These are phyloP conservation scores for Lordiphosa clarofinis DNA, from an alignment of 1,140 invertebrate genomes.

Conservation along the genomic window DNA sequence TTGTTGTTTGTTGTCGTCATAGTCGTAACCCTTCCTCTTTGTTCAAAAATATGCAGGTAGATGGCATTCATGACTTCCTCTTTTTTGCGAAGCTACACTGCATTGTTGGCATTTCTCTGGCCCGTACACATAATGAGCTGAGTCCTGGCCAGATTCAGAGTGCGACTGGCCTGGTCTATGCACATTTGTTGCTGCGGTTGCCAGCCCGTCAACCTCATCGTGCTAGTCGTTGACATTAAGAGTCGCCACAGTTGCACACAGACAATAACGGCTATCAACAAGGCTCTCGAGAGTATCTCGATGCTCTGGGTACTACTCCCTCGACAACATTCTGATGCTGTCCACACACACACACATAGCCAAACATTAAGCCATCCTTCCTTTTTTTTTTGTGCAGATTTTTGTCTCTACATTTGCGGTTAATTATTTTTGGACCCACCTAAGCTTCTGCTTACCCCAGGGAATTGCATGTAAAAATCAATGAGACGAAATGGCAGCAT, in stretches of 20 bases:
- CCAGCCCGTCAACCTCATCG: conserved; percentile 39
- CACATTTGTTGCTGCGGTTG: conserved; percentile 70
- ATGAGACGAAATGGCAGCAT: conserved; percentile 36
- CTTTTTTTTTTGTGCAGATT: conserved; percentile 15
- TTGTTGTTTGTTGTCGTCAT: too few species aligned
- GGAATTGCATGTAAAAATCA: conserved; percentile 42
- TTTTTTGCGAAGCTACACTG: conserved; percentile 22
- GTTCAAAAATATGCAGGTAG: conserved; percentile 59
- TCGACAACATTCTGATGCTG: conserved; percentile 21
- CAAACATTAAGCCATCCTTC: conserved; percentile 34
- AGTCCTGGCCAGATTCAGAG: not conserved
- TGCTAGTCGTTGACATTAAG: conserved; percentile 62
- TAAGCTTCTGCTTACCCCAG: conserved; percentile 7
- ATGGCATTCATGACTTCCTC: conserved; percentile 70
- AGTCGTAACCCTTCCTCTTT: conserved; percentile 32
- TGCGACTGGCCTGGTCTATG: conserved; percentile 32
- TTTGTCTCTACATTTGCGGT: conserved; percentile 45
- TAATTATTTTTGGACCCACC: conserved; percentile 41
- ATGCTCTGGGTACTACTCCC: conserved; percentile 13
- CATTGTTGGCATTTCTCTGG: conserved; percentile 53
- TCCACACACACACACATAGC: conserved; percentile 14
- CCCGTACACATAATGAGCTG: conserved; percentile 73
- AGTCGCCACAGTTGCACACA: conserved; percentile 56
- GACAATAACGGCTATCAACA: conserved; percentile 67
- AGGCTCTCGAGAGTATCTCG: conserved; percentile 28